These are phyloP conservation scores for Rousettus madagascariensis DNA, from an alignment of 2,797 vertebrate species.

Conservation along the genomic window DNA sequence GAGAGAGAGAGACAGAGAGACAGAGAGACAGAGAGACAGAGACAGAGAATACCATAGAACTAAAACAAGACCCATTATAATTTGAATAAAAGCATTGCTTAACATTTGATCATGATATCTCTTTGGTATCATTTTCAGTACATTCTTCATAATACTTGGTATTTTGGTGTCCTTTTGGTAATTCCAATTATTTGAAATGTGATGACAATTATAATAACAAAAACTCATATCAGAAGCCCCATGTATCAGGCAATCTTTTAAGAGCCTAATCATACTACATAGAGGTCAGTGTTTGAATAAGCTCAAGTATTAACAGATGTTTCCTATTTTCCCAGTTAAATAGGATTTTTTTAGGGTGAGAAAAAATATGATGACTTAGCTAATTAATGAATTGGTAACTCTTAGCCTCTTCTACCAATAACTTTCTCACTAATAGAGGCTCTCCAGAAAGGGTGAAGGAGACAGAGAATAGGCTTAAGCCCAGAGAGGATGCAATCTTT, in stretches of 20 bases:
- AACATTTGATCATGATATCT: neutral
- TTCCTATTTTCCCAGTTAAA: constrained; percentile 47
- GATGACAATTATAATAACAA: neutral
- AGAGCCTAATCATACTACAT: neutral
- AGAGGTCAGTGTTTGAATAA: neutral
- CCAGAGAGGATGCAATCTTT: neutral
- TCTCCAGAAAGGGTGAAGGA: neutral
- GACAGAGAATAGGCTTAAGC: neutral
- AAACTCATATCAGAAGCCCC: neutral
- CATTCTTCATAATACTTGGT: neutral
- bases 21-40: no score
- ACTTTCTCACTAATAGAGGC: neutral
- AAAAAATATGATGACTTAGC: neutral
- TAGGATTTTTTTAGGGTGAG: neutral
- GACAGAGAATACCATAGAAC: neutral
- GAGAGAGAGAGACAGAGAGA: neutral
- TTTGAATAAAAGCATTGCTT: neutral
- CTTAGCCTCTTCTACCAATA: neutral
- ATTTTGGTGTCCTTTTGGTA: neutral
- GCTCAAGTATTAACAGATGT: neutral
- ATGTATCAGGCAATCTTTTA: constrained; percentile 13
- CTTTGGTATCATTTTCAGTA: neutral
- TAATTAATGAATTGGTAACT: constrained; percentile 11
- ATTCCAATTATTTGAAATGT: neutral
- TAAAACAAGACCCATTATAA: neutral